Evolutionary conservation across 2,113 vertebrate species (phyloP).

Genomic region (Brienomyrus longianalis): DNA sequence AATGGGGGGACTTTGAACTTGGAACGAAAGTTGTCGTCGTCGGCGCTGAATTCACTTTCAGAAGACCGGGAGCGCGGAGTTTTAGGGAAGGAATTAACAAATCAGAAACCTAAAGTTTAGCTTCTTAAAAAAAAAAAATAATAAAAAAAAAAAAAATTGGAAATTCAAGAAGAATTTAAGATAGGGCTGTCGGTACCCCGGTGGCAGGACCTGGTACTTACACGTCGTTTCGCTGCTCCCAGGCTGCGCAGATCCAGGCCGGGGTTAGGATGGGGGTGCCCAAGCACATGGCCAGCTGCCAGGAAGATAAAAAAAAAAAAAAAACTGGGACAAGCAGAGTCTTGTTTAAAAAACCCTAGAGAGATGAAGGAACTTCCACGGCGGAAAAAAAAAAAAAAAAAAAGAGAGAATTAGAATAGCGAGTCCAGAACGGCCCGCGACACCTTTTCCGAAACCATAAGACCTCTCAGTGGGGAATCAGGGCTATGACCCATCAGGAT

Average conservation of each 20-base stretch:
- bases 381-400: background rate
- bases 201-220: conserved; percentile 45
- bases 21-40: conserved; percentile 75
- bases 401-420: background rate
- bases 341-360: background rate
- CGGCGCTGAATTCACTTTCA: conserved; percentile 74
- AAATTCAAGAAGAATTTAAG: background rate
- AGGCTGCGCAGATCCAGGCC: conserved; percentile 86
- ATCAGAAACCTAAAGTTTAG: background rate
- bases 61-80: background rate
- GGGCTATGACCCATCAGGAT: background rate
- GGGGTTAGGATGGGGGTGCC: conserved; percentile 89
- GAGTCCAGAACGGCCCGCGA: background rate
- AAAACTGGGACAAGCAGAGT: background rate
- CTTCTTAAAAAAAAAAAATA: background rate
- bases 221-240: conserved; percentile 83
- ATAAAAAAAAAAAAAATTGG: background rate
- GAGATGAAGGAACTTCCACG: background rate
- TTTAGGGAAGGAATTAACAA: background rate
- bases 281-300: conserved; percentile 86
- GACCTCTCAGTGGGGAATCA: background rate
- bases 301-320: background rate
- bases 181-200: too few relatives aligned
- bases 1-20: conserved; percentile 92
- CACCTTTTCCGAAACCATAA: background rate